Percentiles rank a stretch among this genome's conserved stretches.
Evolutionary conservation across 2,797 vertebrate species (phyloP).

Genomic region (Nyctibius grandis): DNA sequence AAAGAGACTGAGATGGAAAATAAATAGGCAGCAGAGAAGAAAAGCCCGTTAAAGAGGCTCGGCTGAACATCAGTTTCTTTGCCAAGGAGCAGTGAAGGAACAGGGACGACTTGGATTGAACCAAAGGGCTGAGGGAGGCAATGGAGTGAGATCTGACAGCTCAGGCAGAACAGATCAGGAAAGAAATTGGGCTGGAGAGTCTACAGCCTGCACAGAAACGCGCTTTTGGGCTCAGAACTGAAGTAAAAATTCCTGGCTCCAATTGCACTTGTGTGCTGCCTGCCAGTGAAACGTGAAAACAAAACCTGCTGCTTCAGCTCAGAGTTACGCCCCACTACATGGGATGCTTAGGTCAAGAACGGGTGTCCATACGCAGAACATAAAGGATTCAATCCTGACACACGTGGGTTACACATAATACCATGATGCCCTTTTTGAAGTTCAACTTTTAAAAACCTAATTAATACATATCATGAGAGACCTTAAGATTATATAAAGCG

Average conservation of each 20-base stretch:
- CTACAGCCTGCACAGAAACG: background rate
- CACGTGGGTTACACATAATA: accelerated
- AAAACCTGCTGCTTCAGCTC: background rate
- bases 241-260: background rate
- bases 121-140: background rate
- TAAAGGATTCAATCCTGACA: background rate
- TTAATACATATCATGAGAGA: accelerated
- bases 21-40: background rate
- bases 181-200: background rate
- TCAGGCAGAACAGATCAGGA: background rate
- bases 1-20: background rate
- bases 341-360: accelerated
- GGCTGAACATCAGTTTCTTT: background rate
- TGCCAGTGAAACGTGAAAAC: background rate
- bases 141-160: background rate
- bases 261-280: background rate
- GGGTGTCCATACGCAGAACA: accelerated
- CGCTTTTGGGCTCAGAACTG: background rate
- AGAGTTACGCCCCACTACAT: accelerated
- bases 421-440: accelerated
- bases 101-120: background rate
- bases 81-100: background rate
- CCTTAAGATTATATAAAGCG: background rate
- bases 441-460: background rate
- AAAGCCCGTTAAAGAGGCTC: background rate